Base-by-base conservation (phyloP, 2,797 vertebrate genomes). In the Malurus leucopterus region DNA sequence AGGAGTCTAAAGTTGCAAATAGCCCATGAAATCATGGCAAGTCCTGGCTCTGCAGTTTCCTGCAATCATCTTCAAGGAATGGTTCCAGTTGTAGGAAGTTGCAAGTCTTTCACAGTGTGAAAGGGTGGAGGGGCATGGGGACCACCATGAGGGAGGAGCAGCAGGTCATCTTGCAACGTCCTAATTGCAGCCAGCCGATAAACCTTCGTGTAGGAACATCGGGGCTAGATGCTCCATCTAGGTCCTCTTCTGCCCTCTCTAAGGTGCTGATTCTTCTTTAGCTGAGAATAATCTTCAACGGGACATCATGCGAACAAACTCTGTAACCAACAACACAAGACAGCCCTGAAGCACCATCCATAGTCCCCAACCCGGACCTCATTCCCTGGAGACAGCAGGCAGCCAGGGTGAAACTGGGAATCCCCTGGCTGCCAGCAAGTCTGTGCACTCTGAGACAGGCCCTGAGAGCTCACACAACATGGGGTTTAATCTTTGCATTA, bases 231-330 rank as follows among this genome's bases (percentile, higher is more conserved):
- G 67, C 86, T 95, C 94, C 93, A 51, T 43, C 84, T 34, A 68
- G 95, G 91, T 95, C 94, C 95, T 96, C 95, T 95, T 95, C 92
- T 93, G 80, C 94, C 94, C 93, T 88, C 57, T 87, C 91, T 77
- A 93, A 95, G 90, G 90, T 92, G 90, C 93, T 92, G 96, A 86
- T 87, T 91, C 77, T 64, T 77, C 90, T 89, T 75, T 75, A 92
- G 86, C 68, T 81, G 80, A 88, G 93, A 79, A 57, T 41, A 49
- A 27, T 90, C 93, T 94, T 99, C 98, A 99, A 93, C 99, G 99
- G 86, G 99, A 99, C 99, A 99, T 99, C 99, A 99, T 99, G 90
- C 98, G 97, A 84, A 99, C 99, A 96, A 99, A 99, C 94, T 99
- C 99, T 99, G 97, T 58, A 92, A 93, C n/a, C 84, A 84, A 93